A percentile compares a stretch with the other conserved stretches of the same genome.
Conservation (phyloP, 2,797 vertebrate genomes). For the Alcedo quadribrachys region DNA sequence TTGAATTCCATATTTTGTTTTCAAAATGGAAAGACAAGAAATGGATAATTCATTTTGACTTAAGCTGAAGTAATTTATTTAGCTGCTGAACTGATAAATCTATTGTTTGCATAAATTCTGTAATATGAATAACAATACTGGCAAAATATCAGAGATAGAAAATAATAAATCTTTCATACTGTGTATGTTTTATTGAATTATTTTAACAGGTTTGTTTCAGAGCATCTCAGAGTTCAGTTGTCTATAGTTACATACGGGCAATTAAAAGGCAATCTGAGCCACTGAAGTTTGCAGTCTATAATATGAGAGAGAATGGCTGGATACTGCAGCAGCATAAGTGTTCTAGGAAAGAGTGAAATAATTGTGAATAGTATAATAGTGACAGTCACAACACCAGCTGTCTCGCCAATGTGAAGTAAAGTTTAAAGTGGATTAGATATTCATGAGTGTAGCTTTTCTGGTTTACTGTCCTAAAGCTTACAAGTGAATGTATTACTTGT, state of each 20-base stretch:
- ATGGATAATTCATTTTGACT: not conserved
- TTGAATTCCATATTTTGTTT: not conserved
- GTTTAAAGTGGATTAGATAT: conserved; percentile 23
- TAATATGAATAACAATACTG: not conserved
- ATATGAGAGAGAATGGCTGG: not conserved
- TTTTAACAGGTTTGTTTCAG: not conserved
- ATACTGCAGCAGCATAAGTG: not conserved
- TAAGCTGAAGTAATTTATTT: not conserved
- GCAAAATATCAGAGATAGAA: not conserved
- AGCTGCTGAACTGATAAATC: not conserved
- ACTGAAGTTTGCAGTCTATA: not conserved
- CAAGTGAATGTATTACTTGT: not conserved
- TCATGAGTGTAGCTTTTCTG: not conserved
- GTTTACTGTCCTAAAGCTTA: not conserved
- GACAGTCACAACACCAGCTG: not conserved
- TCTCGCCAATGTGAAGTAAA: not conserved
- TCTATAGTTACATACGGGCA: not conserved
- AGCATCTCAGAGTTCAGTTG: not conserved
- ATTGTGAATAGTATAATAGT: not conserved
- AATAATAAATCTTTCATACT: not conserved
- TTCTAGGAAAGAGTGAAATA: not conserved
- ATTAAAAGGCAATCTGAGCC: not conserved
- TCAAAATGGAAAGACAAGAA: not conserved
- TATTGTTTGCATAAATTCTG: not conserved
- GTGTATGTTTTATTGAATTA: not conserved